These are phyloP conservation scores for Cactoblastis cactorum DNA, from an alignment of 2,888 invertebrate genomes.

Conservation along the genomic window DNA sequence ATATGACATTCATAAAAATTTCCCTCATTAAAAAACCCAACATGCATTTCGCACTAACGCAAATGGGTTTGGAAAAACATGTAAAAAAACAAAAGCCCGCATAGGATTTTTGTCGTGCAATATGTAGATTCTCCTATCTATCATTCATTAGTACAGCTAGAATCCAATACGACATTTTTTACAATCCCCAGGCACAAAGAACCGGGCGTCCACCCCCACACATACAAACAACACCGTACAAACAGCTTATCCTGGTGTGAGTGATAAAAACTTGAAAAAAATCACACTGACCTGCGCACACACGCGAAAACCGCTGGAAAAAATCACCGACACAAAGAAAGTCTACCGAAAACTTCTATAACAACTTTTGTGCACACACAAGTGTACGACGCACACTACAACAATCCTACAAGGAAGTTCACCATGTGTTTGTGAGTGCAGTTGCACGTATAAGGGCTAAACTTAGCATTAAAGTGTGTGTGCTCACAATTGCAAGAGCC, in stretches of 20 bases:
- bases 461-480: conserved; percentile 64
- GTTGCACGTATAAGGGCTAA: conserved; percentile 57
- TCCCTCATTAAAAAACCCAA: conserved; percentile 14
- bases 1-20: background rate
- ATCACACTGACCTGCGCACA: conserved; percentile 74
- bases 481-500: conserved; percentile 67
- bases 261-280: conserved; percentile 74
- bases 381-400: conserved; percentile 32
- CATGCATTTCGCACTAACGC: conserved; percentile 33
- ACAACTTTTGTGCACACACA: conserved; percentile 69
- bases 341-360: conserved; percentile 76
- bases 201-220: conserved; percentile 64
- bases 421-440: conserved; percentile 63
- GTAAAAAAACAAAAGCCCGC: conserved; percentile 48
- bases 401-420: conserved; percentile 44
- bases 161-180: conserved; percentile 80
- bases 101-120: conserved; percentile 60
- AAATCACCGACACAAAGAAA: conserved; percentile 79
- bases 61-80: conserved; percentile 28
- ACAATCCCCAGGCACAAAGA: conserved; percentile 76
- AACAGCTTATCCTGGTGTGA: conserved; percentile 44
- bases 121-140: conserved; percentile 68
- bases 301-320: conserved; percentile 59
- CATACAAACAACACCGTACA: conserved; percentile 46
- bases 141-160: conserved; percentile 78